A percentile compares a stretch with the other conserved stretches of the same genome.
Conservation (phyloP, 2,797 vertebrate species). For the Serranus cabrilla region DNA sequence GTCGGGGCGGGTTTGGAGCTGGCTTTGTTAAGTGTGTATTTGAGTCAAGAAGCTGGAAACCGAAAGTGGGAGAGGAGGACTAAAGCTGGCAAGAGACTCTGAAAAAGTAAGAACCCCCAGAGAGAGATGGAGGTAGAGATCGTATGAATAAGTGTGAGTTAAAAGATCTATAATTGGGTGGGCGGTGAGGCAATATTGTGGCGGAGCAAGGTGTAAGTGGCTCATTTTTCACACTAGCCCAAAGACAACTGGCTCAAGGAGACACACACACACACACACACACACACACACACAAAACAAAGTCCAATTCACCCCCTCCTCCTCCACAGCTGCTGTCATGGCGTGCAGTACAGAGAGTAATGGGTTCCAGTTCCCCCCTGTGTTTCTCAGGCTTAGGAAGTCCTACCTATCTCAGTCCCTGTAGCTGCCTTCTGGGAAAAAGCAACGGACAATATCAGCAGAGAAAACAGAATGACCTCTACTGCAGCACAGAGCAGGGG, state of each 20-base stretch:
- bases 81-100: slow-evolving; percentile 19
- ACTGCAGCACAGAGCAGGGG: slow-evolving; percentile 41
- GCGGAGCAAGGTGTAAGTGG: slow-evolving; percentile 52
- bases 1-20: slow-evolving; percentile 35
- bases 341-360: slow-evolving; percentile 49
- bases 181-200: slow-evolving; percentile 47
- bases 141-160: slow-evolving; percentile 45
- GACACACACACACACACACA: slow-evolving; percentile 22
- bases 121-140: slow-evolving; percentile 11
- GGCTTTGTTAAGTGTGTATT: slow-evolving; percentile 17
- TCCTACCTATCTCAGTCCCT: slow-evolving; percentile 41
- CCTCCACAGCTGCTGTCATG: slow-evolving; percentile 45
- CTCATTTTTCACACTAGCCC: slow-evolving; percentile 67
- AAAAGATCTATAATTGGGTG: slow-evolving; percentile 66
- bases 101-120: slow-evolving; percentile 27
- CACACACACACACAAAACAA: slow-evolving; percentile 22
- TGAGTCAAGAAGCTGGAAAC: slow-evolving; percentile 24
- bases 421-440: slow-evolving; percentile 49
- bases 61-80: slow-evolving; percentile 5
- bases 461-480: slow-evolving; percentile 72
- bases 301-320: slow-evolving; percentile 12
- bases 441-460: slow-evolving; percentile 55
- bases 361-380: slow-evolving; percentile 44
- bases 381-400: slow-evolving; percentile 40
- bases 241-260: slow-evolving; percentile 58